Evolutionary conservation across 2,113 vertebrate species (phyloP), one percentile per base, ranked within the genome.

Genomic region (Indicator indicator): DNA sequence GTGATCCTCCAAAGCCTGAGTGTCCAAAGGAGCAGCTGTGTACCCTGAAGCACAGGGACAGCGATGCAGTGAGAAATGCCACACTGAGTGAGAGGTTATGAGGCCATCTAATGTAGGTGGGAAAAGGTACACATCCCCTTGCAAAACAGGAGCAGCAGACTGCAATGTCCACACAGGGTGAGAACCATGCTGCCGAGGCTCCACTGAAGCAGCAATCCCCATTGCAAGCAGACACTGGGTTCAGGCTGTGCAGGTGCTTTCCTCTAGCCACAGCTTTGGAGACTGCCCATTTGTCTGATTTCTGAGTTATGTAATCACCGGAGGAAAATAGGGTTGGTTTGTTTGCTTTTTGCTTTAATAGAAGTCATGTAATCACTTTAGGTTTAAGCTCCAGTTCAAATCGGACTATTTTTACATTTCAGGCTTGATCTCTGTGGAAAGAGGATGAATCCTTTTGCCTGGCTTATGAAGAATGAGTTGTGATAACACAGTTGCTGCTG

Each of bases 361-460:
- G 95, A 94, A 96, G 83, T 88, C 93, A 94, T 93, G 94, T 95
- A 97, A 97, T 97, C 95, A 97, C 93, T 95, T 96, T 95, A 95
- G 93, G 89, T 95, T 97, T 97, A 96, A 96, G 93, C 95, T 93
- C 86, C 93, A 68, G 76, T 81, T 88, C 94, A 95, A 96, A 97
- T 94, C 90, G 8, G 91, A 95, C 96, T 97, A 96, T 96, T 97
- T 97, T 95, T 96, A 97, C 83, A 96, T 94, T 94, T 91, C 95
- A 88, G 70, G 91, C 89, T 94, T 95, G 85, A 96, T 95, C 94
- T 93, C 93, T 90, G 85, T 91, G 89, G 85, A 97, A 95, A 94
- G 91, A 96, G 94, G 91, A 96, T 92, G 93, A 95, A 55, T 75
- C 40, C 44, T 89, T 90, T 93, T 83, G 54, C 91, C 79, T 81